These are phyloP conservation scores for Apocheima hispidaria DNA, from an alignment of 2,888 invertebrate species.

Conservation along the genomic window DNA sequence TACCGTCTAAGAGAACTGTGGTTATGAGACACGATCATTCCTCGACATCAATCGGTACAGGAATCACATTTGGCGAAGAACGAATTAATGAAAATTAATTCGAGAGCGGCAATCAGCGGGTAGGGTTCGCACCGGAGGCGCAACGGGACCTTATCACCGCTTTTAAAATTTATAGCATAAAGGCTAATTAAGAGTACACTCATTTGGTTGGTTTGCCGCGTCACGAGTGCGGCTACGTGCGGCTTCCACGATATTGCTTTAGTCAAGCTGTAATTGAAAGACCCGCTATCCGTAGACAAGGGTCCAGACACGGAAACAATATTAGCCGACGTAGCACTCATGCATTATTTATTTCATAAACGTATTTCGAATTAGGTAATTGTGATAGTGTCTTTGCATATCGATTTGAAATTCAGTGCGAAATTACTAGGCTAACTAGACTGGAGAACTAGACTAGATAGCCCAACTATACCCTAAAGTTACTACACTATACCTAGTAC, in stretches of 20 bases:
- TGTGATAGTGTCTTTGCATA: conserved; percentile 24
- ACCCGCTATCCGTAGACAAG: conserved; percentile 71
- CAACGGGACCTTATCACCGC: conserved; percentile 79
- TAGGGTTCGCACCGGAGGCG: conserved; percentile 47
- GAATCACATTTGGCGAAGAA: conserved; percentile 56
- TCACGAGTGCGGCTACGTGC: conserved; percentile 70
- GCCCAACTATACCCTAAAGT: too few relatives aligned
- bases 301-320: conserved; percentile 68
- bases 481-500: too few relatives aligned
- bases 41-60: conserved; percentile 19
- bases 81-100: conserved; percentile 79
- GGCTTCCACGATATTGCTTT: conserved; percentile 71
- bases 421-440: too few relatives aligned
- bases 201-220: conserved; percentile 69
- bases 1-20: too few relatives aligned
- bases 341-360: conserved; percentile 36
- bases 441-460: too few relatives aligned
- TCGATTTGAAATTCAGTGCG: conserved; percentile 21
- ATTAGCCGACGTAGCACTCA: conserved; percentile 48
- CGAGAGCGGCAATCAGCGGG: conserved; percentile 70
- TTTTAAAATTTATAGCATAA: conserved; percentile 81
- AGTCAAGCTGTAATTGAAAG: conserved; percentile 74
- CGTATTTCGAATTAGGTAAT: conserved; percentile 22
- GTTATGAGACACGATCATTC: conserved; percentile 6
- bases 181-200: conserved; percentile 80